Evolutionary conservation across 2,797 vertebrate species (phyloP).

Genomic region (Microctenopoma steveboyesi): DNA sequence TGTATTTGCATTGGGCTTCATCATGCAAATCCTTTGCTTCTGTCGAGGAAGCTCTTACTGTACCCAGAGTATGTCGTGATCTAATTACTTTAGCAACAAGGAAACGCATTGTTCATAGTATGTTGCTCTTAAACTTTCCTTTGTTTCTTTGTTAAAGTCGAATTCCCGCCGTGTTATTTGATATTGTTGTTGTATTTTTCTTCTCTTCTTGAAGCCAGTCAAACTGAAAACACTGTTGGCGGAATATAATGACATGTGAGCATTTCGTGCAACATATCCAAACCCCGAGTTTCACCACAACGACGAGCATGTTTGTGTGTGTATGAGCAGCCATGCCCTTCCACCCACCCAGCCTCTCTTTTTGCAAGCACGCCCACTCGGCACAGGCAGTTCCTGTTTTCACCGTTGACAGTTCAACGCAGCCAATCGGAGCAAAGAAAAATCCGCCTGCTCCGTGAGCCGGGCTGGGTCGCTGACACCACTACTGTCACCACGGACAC

Average conservation of each 20-base stretch:
- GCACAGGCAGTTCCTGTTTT: constrained; percentile 86
- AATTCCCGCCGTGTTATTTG: constrained; percentile 39
- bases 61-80: constrained; percentile 19
- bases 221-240: constrained; percentile 79
- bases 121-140: constrained; percentile 34
- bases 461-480: constrained; percentile 70
- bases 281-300: constrained; percentile 66
- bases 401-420: constrained; percentile 71
- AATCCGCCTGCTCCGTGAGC: constrained; percentile 72
- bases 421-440: constrained; percentile 78
- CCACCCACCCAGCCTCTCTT: constrained; percentile 80
- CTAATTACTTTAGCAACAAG: constrained; percentile 22
- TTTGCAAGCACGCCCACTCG: constrained; percentile 84
- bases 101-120: constrained; percentile 16
- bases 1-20: constrained; percentile 54
- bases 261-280: constrained; percentile 71
- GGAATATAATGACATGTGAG: constrained; percentile 81
- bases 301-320: constrained; percentile 39
- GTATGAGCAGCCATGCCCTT: constrained; percentile 65
- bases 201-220: constrained; percentile 74
- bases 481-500: constrained; percentile 76
- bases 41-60: constrained; percentile 52
- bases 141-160: constrained; percentile 30
- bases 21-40: constrained; percentile 48
- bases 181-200: constrained; percentile 67